Evolutionary conservation across 2,888 invertebrate genomes (phyloP), one percentile per base, ranked within the genome.

Genomic region (Eulithis prunata): DNA sequence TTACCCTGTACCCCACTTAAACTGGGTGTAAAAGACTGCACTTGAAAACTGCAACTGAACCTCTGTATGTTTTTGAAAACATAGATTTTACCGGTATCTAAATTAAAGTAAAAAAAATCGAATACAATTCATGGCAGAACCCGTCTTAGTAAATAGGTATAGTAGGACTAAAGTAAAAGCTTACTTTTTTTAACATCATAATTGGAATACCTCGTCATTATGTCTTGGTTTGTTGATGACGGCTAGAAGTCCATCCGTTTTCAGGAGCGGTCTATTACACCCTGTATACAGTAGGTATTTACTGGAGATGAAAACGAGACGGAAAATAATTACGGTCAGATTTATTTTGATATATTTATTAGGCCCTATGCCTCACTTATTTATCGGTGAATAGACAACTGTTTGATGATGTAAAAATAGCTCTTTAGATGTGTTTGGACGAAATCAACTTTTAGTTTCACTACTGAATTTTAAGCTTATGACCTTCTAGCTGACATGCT

Each of bases 1-100:
- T 54, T 54, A 59, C 43, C 28, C 58, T 59, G 43, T 43, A 41
- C 13, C 43, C 43, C 41, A 14, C 57, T 46, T n/a, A 45, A 11
- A 47, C 46, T 45, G 12, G 13, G 38, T 32, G 12, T 36, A n/a
- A 11, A 7, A 36, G 8, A 52, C 2, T 14, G 47, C 47, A 14
- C 10, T 8, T 8, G 10, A 11, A 41, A 41, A 41, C 41, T 8
- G 41, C 32, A 32, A 32, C 32, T 32, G 32, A 4, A 32, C 5
- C 6, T 32, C 32, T 32, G 6, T 6, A 21, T 21, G 6, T 5
- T 32, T 32, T 32, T 32, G 32, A 1, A 32, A 32, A 2, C 6
- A 32, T 32, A 21, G 21, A 21, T 21, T 21, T 21, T 21, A 21
- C 21, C 21, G 21, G 21, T 21, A 21, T 21, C 21, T 21, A 21